These are phyloP conservation scores for Haliclystus octoradiatus DNA, from an alignment of 30 jellyfish, hydroid and myxozoan species.

Conservation along the genomic window DNA sequence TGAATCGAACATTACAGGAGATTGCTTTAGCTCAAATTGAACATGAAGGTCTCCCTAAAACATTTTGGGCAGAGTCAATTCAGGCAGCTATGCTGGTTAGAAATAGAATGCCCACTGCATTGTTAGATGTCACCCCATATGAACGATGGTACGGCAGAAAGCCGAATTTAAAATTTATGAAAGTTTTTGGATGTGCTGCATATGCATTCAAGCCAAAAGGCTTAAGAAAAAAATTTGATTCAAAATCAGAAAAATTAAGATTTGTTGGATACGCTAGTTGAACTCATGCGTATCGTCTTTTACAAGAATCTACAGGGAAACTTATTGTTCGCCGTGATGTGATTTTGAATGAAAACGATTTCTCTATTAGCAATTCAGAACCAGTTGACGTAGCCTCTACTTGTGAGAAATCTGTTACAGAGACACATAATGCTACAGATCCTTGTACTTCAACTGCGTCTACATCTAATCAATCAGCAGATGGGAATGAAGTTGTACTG, in stretches of 20 bases:
- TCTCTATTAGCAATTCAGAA: no score
- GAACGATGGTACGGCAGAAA: constrained; percentile 30
- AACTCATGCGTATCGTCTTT: constrained; percentile 20
- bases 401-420: no score
- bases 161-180: neutral
- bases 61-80: constrained; percentile 3
- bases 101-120: neutral
- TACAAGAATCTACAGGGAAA: constrained; percentile 1
- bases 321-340: constrained; percentile 28
- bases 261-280: constrained; percentile 23
- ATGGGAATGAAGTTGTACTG: no score
- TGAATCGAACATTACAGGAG: constrained; percentile 8
- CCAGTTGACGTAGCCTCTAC: no score
- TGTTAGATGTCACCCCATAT: constrained; percentile 11
- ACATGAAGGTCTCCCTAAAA: neutral
- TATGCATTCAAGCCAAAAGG: constrained; percentile 2
- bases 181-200: constrained; percentile 24
- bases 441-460: no score
- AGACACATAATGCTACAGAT: no score
- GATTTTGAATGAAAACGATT: constrained; percentile 9
- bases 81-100: neutral
- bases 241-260: constrained; percentile 19
- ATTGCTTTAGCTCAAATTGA: neutral
- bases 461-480: no score
- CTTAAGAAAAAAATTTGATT: constrained; percentile 6